Evolutionary conservation across 2,888 invertebrate species (phyloP).

Genomic region (Lepidocyrtinus sp.): DNA sequence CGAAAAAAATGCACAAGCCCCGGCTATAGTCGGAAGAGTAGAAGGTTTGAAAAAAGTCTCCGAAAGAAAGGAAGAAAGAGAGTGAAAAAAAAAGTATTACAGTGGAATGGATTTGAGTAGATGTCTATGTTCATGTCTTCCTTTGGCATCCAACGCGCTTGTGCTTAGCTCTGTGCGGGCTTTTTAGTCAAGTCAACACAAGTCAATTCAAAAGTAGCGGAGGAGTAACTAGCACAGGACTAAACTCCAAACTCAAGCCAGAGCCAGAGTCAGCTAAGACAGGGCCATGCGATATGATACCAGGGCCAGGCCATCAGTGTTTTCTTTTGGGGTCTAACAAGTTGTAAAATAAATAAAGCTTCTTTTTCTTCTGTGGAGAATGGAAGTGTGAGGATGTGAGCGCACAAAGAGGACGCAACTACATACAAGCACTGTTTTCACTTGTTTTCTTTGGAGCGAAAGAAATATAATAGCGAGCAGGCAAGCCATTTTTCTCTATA

Average conservation of each 20-base stretch:
- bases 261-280: not conserved
- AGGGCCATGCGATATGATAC: not conserved
- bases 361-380: not conserved
- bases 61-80: not conserved
- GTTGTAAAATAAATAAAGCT: not conserved
- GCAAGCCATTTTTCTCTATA: no score
- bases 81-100: not conserved
- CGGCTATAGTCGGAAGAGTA: no score
- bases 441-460: slow-evolving; percentile 13
- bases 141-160: not conserved
- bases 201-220: not conserved
- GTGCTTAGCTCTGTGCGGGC: not conserved
- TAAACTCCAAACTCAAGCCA: not conserved
- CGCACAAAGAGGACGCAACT: no score
- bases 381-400: slow-evolving; percentile 5
- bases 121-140: not conserved
- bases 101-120: no score
- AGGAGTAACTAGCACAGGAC: not conserved
- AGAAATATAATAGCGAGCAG: no score
- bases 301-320: not conserved
- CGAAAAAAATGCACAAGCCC: not conserved
- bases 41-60: no score
- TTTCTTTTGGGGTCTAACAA: not conserved
- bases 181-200: not conserved
- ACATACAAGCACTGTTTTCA: not conserved